These are phyloP conservation scores for Plemyria rubiginata DNA, from an alignment of 2,888 invertebrate genomes.

Conservation along the genomic window DNA sequence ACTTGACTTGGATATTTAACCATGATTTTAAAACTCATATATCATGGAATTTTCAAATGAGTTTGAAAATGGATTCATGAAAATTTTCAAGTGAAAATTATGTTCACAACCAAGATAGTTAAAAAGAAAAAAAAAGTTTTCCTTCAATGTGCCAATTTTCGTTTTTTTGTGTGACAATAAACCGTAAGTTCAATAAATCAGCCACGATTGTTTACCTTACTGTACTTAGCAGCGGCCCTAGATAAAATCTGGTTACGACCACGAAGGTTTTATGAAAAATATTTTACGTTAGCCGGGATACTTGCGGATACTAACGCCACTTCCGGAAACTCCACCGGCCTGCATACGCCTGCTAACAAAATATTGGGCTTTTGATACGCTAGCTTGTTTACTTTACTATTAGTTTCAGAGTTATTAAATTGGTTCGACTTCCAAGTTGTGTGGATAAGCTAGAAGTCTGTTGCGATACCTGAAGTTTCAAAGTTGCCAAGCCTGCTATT, in stretches of 20 bases:
- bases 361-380: slow-evolving; percentile 65
- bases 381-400: slow-evolving; percentile 60
- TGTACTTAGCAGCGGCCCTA: background rate
- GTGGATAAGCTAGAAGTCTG: slow-evolving; percentile 22
- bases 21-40: no score
- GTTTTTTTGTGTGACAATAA: background rate
- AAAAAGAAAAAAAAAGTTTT: no score
- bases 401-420: slow-evolving; percentile 58
- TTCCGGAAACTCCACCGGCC: slow-evolving; percentile 53
- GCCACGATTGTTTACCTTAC: background rate
- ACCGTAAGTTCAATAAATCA: background rate
- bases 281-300: slow-evolving; percentile 62
- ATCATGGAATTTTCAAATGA: no score
- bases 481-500: background rate
- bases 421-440: slow-evolving; percentile 37
- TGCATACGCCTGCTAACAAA: slow-evolving; percentile 60
- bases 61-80: no score
- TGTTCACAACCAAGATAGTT: no score
- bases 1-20: no score
- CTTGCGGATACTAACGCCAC: slow-evolving; percentile 57
- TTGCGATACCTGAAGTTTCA: slow-evolving; percentile 35
- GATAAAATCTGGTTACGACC: slow-evolving; percentile 19
- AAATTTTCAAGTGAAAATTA: no score
- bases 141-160: background rate
- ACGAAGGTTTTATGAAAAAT: slow-evolving; percentile 77